Evolutionary conservation across 2,797 vertebrate genomes (phyloP), one percentile per base, ranked within the genome.

Genomic region (Rhynchotus rufescens): DNA sequence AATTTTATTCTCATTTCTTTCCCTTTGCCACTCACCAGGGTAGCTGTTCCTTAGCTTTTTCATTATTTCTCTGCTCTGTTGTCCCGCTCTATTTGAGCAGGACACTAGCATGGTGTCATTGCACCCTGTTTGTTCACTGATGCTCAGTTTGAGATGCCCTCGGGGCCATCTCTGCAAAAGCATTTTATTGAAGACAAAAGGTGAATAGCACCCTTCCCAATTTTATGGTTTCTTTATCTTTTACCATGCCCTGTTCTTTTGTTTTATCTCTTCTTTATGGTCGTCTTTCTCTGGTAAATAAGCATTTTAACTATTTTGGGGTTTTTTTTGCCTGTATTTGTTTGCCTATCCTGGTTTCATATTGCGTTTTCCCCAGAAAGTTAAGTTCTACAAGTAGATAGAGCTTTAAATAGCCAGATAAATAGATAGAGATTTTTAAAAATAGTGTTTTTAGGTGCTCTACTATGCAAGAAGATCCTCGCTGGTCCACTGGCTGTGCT

Each of bases 51-150:
- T 45, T 6, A 9, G 23, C 79, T 69, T 51, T 59, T 13, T 68
- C 16, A 6, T 54, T 52, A 10, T 78, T 59, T 7, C 5, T 67
- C 12, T 36, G 34, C 10, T 56, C 40, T 26, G 38, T 73, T 26
- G 38, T 73, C 45, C 47, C 56, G 11, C 14, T 20, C 16, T 26
- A 2, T n/a, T 47, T 32, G 69, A 88, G 40, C 66, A 75, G 84
- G 32, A 16, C 22, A 2, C n/a, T 84, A 7, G 3, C 13, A 4
- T 0, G 0, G 25, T 25, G 28, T 60, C 68, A 17, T 40, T 57
- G 65, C 32, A 51, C 69, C 60, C 25, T 19, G 28, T 59, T 28
- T 42, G 38, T 74, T 40, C 2, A 0, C 62, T 51, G 64, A 54
- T 1, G 1, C 19, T 66, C 12, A 11, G 19, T 26, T 61, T 54